These are phyloP conservation scores for Clamator glandarius DNA, from an alignment of 2,797 vertebrate species.

Conservation along the genomic window DNA sequence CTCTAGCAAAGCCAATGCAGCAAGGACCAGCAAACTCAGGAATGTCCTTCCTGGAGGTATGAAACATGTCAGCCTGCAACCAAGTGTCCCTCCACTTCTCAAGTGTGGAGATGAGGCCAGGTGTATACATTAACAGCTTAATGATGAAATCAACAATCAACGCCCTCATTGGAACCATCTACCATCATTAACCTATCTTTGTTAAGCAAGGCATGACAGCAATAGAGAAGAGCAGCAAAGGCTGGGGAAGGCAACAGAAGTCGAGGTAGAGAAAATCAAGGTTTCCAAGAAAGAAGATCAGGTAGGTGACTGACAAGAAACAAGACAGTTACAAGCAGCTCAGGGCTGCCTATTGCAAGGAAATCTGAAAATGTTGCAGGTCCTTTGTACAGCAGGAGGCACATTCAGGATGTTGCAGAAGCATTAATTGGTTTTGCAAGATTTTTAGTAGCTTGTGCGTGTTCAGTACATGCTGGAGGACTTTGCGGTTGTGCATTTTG, in stretches of 20 bases:
- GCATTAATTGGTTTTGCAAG: background rate
- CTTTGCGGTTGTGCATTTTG: background rate
- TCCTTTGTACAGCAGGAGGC: background rate
- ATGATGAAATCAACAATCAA: no score
- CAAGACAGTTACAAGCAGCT: background rate
- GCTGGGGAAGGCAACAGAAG: background rate
- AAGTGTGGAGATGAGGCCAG: background rate
- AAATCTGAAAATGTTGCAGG: background rate
- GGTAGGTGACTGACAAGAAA: background rate
- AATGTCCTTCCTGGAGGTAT: rapidly evolving
- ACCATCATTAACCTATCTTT: no score
- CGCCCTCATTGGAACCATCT: no score
- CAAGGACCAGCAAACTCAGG: background rate
- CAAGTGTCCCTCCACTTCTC: background rate
- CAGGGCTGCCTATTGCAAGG: background rate
- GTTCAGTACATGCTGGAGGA: background rate
- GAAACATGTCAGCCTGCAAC: background rate
- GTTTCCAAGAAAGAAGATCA: background rate
- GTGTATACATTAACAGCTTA: no score
- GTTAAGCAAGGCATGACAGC: no score
- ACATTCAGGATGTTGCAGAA: background rate
- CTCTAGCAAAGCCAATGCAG: background rate
- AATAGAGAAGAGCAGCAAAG: background rate
- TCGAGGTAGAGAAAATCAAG: background rate
- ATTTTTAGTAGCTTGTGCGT: background rate